Base-by-base conservation (phyloP, 2,888 invertebrate genomes). In the Caenorhabditis japonica region DNA sequence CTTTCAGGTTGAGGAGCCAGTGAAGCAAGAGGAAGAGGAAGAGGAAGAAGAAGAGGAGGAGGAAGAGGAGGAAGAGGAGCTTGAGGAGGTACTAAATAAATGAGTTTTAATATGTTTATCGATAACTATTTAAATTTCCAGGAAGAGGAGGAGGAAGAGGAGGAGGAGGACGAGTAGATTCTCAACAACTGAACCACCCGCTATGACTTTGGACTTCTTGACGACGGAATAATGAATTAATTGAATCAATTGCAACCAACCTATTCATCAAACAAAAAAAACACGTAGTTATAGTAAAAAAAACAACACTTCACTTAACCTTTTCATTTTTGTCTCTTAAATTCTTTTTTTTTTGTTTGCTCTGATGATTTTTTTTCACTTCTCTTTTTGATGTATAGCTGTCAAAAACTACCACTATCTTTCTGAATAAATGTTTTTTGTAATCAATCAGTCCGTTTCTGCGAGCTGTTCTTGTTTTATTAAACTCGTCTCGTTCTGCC, bases 21-120 rank as follows among this genome's bases (percentile, higher is more conserved):
- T 61, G 41, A 75, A 73, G 41, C 75, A 69, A 17, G 82, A 77
- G 46, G 80, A 80, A 39, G 83, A 79, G 44, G 79, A 78, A 30
- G 77, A 75, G 15, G 77, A 71, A 30, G 80, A 74, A 34, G 82
- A 79, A 38, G 82, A 78, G 60, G 80, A 79, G 41, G 77, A 76
- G 27, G 69, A 74, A 15, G 75, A 77, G 25, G 78, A 78, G 59
- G 69, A 73, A 43, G 77, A 75, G 33, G 76, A 75, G 60, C 53
- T 69, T 27, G 73, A 75, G n/a, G n/a, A n/a, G 53, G 72, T 69
- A 41, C 10, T 23, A 51, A 30, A 30, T 12, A 58, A 34, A 17
- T 38, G 3, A 13, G n/a, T 19, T 33, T 43, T 13, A 1, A 51
- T 13, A n/a, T n/a, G n/a, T n/a, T n/a, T 12, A 10, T n/a, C 15